Base-by-base conservation (phyloP, 2,888 invertebrate species). In the Meliscaeva auricollis region DNA sequence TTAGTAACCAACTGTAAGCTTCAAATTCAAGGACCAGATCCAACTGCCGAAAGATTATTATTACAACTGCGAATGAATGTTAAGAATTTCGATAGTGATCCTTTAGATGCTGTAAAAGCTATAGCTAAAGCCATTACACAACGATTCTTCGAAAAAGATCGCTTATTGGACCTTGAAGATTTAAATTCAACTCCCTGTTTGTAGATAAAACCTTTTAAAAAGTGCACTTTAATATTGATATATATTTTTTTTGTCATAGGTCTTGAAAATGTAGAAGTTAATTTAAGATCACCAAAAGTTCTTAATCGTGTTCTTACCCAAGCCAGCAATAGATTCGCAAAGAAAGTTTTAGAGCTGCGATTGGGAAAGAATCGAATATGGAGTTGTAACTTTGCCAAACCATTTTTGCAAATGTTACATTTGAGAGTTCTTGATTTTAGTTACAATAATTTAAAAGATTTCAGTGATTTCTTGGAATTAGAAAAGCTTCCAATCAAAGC, bases 31-130 rank as follows among this genome's bases (percentile, higher is more conserved):
- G n/a, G 79, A 79, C 46, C 79, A 73, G 62, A 56, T 87, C 22
- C 64, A 48, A 17, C 87, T 82, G 80, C 87, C 84, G 44, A 87
- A 64, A 84, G 76, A 8, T 6, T 90, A 1, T 35, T 46, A 1
- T 89, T 89, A 72, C 89, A 90, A 35, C 15, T 91, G 54, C 89
- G 88, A 48, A 91, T 91, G 91, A 88, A 89, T 72, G 90, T 90
- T 15, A 89, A 89, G 73, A 85, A 69, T 3, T 89, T 88, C 15
- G 89, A 89, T 38, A 79, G 75, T 3, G 89, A 90, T 0, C 90
- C 91, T 26, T 11, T 91, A 1, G 88, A 90, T 3, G 90, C 91
- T 0, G 84, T 87, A 17, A 84, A 89, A n/a, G 87, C 88, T 46
- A 89, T 91, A 22, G 88, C 89, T 26, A 87, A 87, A 30, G 90